These are phyloP conservation scores for Aethina tumida DNA, from an alignment of 1,140 invertebrate genomes.

Conservation along the genomic window DNA sequence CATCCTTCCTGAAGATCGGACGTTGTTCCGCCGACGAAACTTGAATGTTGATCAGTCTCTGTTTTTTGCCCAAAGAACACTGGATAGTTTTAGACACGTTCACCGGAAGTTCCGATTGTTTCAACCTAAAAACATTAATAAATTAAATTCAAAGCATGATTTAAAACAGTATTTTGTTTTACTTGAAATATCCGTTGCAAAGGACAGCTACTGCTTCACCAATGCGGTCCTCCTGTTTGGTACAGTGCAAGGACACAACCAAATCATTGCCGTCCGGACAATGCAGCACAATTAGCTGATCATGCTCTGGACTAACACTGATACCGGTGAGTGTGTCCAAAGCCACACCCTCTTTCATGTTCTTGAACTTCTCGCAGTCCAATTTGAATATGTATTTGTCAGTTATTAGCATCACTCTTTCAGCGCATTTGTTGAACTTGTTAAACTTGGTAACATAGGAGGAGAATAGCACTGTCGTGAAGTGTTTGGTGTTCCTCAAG, in stretches of 20 bases:
- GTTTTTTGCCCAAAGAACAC: constrained; percentile 67
- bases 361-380: constrained; percentile 76
- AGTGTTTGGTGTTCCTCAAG: constrained; percentile 60
- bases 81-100: constrained; percentile 52
- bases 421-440: constrained; percentile 77
- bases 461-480: constrained; percentile 55
- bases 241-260: constrained; percentile 61
- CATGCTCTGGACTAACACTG: constrained; percentile 69
- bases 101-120: constrained; percentile 51
- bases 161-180: too few relatives aligned
- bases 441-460: constrained; percentile 55
- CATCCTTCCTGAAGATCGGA: constrained; percentile 53
- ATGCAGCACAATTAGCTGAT: constrained; percentile 86
- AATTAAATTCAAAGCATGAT: constrained; percentile 30
- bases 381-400: constrained; percentile 84
- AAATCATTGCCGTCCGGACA: constrained; percentile 84
- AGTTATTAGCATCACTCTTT: constrained; percentile 81
- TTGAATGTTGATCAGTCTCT: constrained; percentile 50
- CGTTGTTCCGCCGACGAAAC: constrained; percentile 44
- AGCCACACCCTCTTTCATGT: constrained; percentile 63
- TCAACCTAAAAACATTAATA: constrained; percentile 37
- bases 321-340: constrained; percentile 56
- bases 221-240: constrained; percentile 56
- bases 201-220: constrained; percentile 86
- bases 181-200: constrained; percentile 62